Evolutionary conservation across 1,140 invertebrate genomes (phyloP), one percentile per base, ranked within the genome.

Genomic region (Drosophila equinoxialis): DNA sequence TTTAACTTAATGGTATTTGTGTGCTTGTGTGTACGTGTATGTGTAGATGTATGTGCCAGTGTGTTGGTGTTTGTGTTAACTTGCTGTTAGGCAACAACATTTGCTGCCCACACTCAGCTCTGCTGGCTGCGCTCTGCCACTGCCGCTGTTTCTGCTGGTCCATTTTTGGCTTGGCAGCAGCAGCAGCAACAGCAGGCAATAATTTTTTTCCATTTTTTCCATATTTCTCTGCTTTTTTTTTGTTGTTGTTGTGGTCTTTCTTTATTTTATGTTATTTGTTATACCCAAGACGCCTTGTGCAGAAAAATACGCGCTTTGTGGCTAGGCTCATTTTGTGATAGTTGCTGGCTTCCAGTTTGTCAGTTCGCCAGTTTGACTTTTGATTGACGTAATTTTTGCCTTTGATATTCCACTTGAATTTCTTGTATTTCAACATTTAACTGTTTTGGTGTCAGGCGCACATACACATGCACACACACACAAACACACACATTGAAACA

Each of bases 351-450:
- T 48, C 68, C 72, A 74, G 60, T 41, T 51, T 65, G 48, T 45
- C 72, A 72, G 82, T 82, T 79, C 75, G 67, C 75, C 77, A 74
- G 57, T 74, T 82, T 79, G 81, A 82, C 81, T 79, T 77, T 87
- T 87, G 83, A 87, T 87, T 87, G 83, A 87, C 83, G 83, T 87
- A 87, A 87, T 87, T 87, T 87, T 82, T 87, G 83, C 73, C 84
- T 84, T 87, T 87, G 83, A 87, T 87, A 87, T 87, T 89, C 45
- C 83, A 87, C 59, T 87, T 87, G 83, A 87, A 87, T 87, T 89
- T 87, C 83, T 87, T 89, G 83, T 87, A 87, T 87, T 87, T 89
- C 83, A 73, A 87, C 84, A 89, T 87, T 89, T 89, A 87, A 89
- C 83, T 83, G 84, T 87, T 85, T 87, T 80, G 83, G 83, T 87